Evolutionary conservation across 2,797 vertebrate species (phyloP), one percentile per base, ranked within the genome.

Genomic region (Cynodonichthys magdalenae): DNA sequence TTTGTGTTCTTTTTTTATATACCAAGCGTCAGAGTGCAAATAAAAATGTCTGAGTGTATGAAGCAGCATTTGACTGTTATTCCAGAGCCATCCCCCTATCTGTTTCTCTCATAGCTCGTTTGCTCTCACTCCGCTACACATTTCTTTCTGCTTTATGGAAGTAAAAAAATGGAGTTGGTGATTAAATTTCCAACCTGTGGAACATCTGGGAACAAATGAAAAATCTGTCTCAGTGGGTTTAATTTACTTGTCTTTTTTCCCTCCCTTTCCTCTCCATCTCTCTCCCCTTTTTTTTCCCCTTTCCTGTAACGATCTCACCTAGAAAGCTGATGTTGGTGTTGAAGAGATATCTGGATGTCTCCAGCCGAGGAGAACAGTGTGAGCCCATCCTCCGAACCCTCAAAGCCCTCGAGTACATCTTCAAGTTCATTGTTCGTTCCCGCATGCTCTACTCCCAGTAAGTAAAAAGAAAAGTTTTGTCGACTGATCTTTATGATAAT

Each of bases 371-470:
- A 51, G 96, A 98, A 87, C 94, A 95, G 54, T 98, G 96, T 2
- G 97, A 99, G 65, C 95, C 96, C 1, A 97, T 99, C 77, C 84
- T 99, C 12, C 94, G 97, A 50, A 99, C 97, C 1, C 93, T 99
- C 69, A 99, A 99, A 92, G 96, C 97, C 48, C 91, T 99, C 31
- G 97, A 99, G 87, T 99, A 99, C 76, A 95, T 99, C 84, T 99
- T 99, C 92, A 99, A 99, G 90, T 99, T 99, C 93, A 99, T 99
- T 63, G 97, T 99, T 62, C 95, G 97, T 70, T 99, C 97, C 4
- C 95, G 97, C 74, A 96, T 94, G 70, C 95, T 99, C 75, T 99
- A 97, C 92, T 97, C 97, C 65, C 97, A 99, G 97, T 99, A 90
- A 97, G 97, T 96, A 79, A 11, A 39, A 39, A 39, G 11, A 39